Evolutionary conservation across 2,113 vertebrate species (phyloP).

Genomic region (Oreochromis tanganicae): DNA sequence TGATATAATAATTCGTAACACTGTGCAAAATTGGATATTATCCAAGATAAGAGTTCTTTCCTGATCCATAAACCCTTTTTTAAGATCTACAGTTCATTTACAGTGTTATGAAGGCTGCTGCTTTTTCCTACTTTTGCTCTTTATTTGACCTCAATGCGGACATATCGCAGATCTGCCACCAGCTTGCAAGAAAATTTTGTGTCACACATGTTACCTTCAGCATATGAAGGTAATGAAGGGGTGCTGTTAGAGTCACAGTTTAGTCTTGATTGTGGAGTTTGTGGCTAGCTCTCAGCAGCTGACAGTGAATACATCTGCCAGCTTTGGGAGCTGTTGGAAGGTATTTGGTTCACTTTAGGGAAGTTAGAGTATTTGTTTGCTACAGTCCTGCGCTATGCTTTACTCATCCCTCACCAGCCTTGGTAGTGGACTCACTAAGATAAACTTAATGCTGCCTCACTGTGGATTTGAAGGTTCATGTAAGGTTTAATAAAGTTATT

Average conservation of each 20-base stretch:
- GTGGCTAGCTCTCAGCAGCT: background rate
- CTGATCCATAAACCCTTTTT: fast-evolving
- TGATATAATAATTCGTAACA: background rate
- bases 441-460: background rate
- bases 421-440: background rate
- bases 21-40: background rate
- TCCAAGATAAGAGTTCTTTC: background rate
- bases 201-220: background rate
- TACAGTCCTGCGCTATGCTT: background rate
- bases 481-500: background rate
- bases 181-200: background rate
- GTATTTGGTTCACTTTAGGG: background rate
- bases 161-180: background rate
- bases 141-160: background rate
- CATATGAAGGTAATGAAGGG: background rate
- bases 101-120: background rate
- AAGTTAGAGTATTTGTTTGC: background rate
- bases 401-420: background rate
- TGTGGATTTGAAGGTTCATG: background rate
- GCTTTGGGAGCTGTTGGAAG: background rate
- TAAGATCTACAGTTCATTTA: too few relatives aligned
- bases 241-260: background rate
- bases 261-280: background rate
- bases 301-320: background rate
- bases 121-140: background rate